These are phyloP conservation scores for Andrena camellia DNA, from an alignment of 2,888 invertebrate genomes.

Conservation along the genomic window DNA sequence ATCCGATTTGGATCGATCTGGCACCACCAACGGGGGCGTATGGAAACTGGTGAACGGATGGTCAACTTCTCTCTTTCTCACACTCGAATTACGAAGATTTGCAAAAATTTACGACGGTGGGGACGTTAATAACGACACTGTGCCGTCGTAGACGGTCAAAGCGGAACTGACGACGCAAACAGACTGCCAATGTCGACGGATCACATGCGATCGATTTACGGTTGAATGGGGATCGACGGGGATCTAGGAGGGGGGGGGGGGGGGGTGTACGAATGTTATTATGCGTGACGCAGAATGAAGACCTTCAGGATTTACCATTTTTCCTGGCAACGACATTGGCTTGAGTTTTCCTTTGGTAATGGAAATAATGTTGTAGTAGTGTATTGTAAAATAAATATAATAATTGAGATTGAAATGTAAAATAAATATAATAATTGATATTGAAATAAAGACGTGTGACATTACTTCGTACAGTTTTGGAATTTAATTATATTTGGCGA, in stretches of 20 bases:
- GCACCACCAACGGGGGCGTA: neutral
- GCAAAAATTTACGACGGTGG: neutral
- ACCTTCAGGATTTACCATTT: neutral
- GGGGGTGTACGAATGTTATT: conserved; percentile 53
- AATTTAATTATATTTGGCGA: too few relatives aligned
- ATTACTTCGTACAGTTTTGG: too few relatives aligned
- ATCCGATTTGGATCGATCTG: neutral
- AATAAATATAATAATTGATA: too few relatives aligned
- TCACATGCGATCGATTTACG: conserved; percentile 69
- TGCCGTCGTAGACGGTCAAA: conserved; percentile 29
- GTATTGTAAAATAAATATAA: too few relatives aligned
- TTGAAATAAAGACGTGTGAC: too few relatives aligned
- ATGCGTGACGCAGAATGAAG: conserved; percentile 22
- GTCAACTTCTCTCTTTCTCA: neutral
- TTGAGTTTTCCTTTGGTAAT: neutral
- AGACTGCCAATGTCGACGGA: conserved; percentile 45
- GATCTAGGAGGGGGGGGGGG: conserved; percentile 47
- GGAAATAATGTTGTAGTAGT: neutral
- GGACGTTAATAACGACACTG: neutral
- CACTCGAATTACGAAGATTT: neutral
- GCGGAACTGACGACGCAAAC: conserved; percentile 44
- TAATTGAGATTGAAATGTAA: too few relatives aligned
- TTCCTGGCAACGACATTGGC: neutral
- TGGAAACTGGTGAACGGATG: neutral
- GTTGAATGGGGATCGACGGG: conserved; percentile 37